Percentiles rank a stretch among this genome's conserved stretches.
Evolutionary conservation across 2,113 vertebrate genomes (phyloP).

Genomic region (Paedocypris sp.): DNA sequence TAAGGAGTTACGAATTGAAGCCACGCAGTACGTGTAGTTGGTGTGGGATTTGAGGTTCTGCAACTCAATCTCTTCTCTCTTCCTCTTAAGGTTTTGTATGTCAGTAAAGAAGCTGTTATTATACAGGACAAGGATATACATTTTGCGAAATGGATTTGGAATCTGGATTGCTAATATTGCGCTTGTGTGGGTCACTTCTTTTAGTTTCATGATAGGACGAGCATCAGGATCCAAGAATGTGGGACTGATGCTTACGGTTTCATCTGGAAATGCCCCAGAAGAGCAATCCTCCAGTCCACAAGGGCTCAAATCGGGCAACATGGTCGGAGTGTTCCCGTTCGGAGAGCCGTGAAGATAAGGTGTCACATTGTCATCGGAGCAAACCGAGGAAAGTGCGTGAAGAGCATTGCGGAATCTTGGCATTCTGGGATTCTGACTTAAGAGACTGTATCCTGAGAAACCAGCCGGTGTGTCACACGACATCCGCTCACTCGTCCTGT

Average conservation of each 20-base stretch:
- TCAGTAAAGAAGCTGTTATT: constrained; percentile 84
- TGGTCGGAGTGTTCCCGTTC: constrained; percentile 54
- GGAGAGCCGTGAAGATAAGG: constrained; percentile 53
- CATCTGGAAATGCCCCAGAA: constrained; percentile 74
- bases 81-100: constrained; percentile 73
- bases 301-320: constrained; percentile 63
- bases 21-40: constrained; percentile 95
- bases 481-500: constrained; percentile 86
- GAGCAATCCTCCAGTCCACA: constrained; percentile 81
- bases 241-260: constrained; percentile 65
- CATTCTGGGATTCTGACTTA: constrained; percentile 77
- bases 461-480: constrained; percentile 83
- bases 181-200: constrained; percentile 75
- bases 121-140: constrained; percentile 91
- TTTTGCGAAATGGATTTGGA: constrained; percentile 81
- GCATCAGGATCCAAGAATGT: constrained; percentile 59
- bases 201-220: constrained; percentile 72
- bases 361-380: constrained; percentile 68
- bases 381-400: constrained; percentile 76
- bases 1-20: constrained; percentile 79
- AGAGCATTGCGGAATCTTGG: constrained; percentile 77
- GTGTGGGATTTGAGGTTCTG: constrained; percentile 76
- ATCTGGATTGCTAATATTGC: constrained; percentile 81
- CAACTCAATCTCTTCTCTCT: constrained; percentile 80
- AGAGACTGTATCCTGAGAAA: constrained; percentile 80